phyloP scores from a whole-genome alignment of 2,888 invertebrate genomes.

The Ormia ochracea region DNA sequence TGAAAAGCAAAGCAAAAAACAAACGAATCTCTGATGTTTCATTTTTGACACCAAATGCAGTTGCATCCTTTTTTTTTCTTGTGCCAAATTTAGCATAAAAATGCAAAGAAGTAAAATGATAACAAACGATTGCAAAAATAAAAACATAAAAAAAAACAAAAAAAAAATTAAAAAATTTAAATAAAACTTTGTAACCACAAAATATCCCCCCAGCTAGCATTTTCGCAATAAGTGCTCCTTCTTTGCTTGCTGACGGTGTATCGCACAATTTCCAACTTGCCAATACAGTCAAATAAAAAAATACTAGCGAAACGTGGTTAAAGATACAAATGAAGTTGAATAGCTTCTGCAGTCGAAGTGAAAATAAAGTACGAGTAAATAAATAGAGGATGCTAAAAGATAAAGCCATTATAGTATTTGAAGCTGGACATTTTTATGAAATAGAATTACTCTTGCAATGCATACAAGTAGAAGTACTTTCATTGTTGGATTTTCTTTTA shows the following conservation, averaged over 20 bases:
- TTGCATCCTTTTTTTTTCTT: not conserved
- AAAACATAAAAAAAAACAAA: not conserved
- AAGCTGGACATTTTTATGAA: constrained; percentile 44
- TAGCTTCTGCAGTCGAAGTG: constrained; percentile 8
- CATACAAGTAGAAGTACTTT: not conserved
- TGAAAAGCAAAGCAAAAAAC: not conserved
- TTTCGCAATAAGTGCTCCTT: constrained; percentile 48
- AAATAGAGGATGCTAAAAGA: constrained; percentile 7
- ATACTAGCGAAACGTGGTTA: constrained; percentile 54
- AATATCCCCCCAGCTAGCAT: constrained; percentile 56
- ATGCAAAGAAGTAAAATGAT: not conserved
- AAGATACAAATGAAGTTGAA: constrained; percentile 52
- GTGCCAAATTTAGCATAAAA: constrained; percentile 10
- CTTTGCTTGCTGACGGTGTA: constrained; percentile 26
- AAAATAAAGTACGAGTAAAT: not conserved
- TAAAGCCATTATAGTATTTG: constrained; percentile 42
- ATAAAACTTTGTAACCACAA: constrained; percentile 38
- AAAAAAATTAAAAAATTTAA: not conserved
- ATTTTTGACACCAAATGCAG: constrained; percentile 32
- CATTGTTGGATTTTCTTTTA: not conserved
- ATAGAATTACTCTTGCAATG: not conserved
- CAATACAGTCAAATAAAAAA: constrained; percentile 50
- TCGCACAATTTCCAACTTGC: constrained; percentile 31
- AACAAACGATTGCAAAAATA: no score
- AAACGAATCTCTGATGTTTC: constrained; percentile 39